These are phyloP conservation scores for Aphis gossypii DNA, from an alignment of 1,140 invertebrate species.

Conservation along the genomic window DNA sequence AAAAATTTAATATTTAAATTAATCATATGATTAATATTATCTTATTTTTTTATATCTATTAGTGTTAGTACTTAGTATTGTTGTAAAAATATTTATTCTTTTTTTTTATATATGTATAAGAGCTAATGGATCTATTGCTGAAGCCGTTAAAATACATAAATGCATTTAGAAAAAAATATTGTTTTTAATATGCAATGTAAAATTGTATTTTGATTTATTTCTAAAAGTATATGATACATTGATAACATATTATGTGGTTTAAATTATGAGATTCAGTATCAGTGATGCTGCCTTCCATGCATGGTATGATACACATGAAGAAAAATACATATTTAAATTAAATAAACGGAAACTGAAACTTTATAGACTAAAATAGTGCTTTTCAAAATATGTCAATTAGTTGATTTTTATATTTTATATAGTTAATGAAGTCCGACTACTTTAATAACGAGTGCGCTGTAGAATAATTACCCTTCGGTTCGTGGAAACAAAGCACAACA, in stretches of 20 bases:
- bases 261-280: not conserved
- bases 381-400: not conserved
- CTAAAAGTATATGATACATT: not conserved
- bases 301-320: not conserved
- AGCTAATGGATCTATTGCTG: too few relatives aligned
- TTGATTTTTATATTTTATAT: not conserved
- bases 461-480: not conserved
- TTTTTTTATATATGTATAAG: too few relatives aligned
- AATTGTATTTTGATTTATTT: not conserved
- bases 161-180: too few relatives aligned
- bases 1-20: too few relatives aligned
- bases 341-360: not conserved
- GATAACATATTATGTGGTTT: not conserved
- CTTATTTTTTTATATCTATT: too few relatives aligned
- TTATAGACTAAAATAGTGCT: not conserved
- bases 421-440: not conserved
- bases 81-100: too few relatives aligned
- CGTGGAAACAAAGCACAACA: not conserved
- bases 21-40: too few relatives aligned
- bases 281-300: not conserved
- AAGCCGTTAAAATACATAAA: too few relatives aligned
- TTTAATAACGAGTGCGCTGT: not conserved
- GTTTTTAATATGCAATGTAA: too few relatives aligned
- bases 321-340: not conserved
- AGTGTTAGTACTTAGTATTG: too few relatives aligned